Conservation (phyloP, 2,888 invertebrate genomes). For the Eupithecia subfuscata region DNA sequence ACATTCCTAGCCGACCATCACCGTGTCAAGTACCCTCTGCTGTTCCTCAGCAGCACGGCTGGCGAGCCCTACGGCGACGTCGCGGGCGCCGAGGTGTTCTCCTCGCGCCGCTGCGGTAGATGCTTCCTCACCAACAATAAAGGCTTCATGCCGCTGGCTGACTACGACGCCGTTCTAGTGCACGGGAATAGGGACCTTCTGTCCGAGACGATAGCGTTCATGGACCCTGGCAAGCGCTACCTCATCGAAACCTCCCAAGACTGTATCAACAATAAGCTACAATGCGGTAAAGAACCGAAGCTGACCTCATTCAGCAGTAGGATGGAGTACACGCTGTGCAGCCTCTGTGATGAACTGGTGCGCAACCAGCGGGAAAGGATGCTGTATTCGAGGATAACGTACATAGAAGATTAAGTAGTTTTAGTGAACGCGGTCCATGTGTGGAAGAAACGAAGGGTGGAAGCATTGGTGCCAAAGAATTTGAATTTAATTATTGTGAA, state of each 20-base stretch:
- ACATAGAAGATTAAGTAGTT: constrained; percentile 17
- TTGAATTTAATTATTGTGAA: constrained; percentile 2
- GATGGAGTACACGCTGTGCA: constrained; percentile 43
- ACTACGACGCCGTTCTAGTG: constrained; percentile 64
- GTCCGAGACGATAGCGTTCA: constrained; percentile 48
- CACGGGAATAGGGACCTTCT: constrained; percentile 48
- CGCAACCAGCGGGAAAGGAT: constrained; percentile 16
- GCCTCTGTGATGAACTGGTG: constrained; percentile 40
- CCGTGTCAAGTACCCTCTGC: constrained; percentile 58
- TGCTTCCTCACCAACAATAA: constrained; percentile 68
- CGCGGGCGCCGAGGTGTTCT: constrained; percentile 61
- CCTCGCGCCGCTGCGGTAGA: constrained; percentile 52
- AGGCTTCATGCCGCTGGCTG: constrained; percentile 62
- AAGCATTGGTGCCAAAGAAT: constrained; percentile 7
- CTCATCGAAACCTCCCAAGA: constrained; percentile 50
- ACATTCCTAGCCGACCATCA: constrained; percentile 59
- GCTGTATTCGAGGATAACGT: constrained; percentile 8
- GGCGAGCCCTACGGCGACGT: constrained; percentile 53
- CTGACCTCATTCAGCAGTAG: constrained; percentile 54
- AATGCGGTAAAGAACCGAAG: constrained; percentile 54
- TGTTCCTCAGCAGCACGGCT: constrained; percentile 56
- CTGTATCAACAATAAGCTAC: constrained; percentile 58
- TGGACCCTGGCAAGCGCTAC: constrained; percentile 59
- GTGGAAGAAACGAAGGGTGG: not conserved
- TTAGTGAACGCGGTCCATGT: not conserved